These are phyloP conservation scores for Antheraea mylitta DNA, from an alignment of 1,140 invertebrate genomes.

Conservation along the genomic window DNA sequence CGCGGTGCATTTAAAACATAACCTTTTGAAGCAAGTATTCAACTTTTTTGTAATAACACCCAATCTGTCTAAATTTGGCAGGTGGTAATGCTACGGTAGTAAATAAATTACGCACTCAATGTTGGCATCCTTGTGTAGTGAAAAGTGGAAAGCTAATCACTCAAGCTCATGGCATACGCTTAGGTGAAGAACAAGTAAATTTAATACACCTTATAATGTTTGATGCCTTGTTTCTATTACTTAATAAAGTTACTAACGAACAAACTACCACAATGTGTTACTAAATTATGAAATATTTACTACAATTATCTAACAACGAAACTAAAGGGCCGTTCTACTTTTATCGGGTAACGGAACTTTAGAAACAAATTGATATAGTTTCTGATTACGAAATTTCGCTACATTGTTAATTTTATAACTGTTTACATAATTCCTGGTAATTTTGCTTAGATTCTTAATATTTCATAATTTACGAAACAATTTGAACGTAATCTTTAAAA, in stretches of 20 bases:
- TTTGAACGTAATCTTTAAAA: too few relatives aligned
- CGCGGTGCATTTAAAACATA: too few relatives aligned
- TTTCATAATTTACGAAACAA: neutral
- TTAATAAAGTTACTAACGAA: neutral
- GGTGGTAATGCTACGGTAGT: too few relatives aligned
- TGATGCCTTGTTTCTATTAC: neutral
- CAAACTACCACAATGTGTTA: neutral
- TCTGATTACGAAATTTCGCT: constrained; percentile 9
- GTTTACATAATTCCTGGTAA: neutral
- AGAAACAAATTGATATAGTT: constrained; percentile 11
- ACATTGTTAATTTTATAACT: neutral
- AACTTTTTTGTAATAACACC: too few relatives aligned
- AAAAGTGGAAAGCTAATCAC: too few relatives aligned
- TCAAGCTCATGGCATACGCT: too few relatives aligned
- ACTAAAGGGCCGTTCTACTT: neutral
- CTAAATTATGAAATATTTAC: neutral
- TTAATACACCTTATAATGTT: too few relatives aligned
- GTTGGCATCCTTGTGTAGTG: too few relatives aligned
- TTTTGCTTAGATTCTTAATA: neutral
- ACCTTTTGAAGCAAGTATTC: too few relatives aligned
- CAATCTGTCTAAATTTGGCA: too few relatives aligned
- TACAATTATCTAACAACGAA: neutral
- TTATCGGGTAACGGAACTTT: constrained; percentile 12
- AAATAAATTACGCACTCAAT: too few relatives aligned
- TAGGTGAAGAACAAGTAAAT: too few relatives aligned